Base-by-base conservation (phyloP, 2,113 vertebrate species). In the Globicephala melas region DNA sequence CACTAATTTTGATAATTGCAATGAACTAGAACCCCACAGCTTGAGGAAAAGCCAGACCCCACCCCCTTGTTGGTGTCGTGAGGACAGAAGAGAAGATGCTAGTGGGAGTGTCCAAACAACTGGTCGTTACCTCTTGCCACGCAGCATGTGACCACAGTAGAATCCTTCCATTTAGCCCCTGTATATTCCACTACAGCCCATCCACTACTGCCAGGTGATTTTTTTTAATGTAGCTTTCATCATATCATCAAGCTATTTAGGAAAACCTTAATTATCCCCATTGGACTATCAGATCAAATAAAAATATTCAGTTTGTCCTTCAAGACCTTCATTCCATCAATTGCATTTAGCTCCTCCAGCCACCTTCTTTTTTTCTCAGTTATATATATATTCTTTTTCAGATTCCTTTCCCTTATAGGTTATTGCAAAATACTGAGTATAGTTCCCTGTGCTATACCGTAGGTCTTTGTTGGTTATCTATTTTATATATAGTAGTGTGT, bases 221-320 rank as follows among this genome's bases (percentile, higher is more conserved):
- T 92, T 89, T 79, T 79, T 77, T 31, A n/a, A 79, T 26, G 11
- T 36, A 31, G 23, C 65, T 85, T 62, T 94, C 1, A 0, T 92
- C 25, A 6, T 60, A 67, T 71, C 5, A 71, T 55, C 60, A 62
- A 67, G 31, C 38, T 94, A 47, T 7, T 44, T 41, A 36, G n/a
- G 21, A 33, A 81, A 91, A 38, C 31, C 38, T 60, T 80, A 38
- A 31, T 60, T 23, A 21, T 93, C 38, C 68, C 33, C 4, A 10
- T 28, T 60, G 67, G 41, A 85, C 17, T 28, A 10, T 83, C 12
- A 77, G 77, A n/a, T 81, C 33, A 84, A 79, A 33, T 84, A 18
- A 26, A 85, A 95, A 68, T 20, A 47, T 13, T 84, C 21, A 38
- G 15, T 73, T 82, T 85, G 85, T 50, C 38, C n/a, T 60, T n/a